Evolutionary conservation across 2,113 vertebrate genomes (phyloP).

Genomic region (Rostratula benghalensis): DNA sequence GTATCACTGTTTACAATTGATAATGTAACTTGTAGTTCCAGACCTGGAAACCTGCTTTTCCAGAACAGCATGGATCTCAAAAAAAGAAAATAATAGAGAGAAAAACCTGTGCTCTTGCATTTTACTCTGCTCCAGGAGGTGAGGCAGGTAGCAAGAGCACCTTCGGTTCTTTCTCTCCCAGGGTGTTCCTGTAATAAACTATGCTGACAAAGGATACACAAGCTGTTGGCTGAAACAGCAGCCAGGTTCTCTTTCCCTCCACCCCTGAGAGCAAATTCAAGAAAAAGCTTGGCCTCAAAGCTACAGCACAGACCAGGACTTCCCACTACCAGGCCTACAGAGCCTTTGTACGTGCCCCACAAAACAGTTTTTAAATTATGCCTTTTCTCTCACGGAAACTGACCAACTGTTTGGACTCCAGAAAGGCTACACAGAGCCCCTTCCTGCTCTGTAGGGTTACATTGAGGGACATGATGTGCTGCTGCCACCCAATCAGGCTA

Average conservation of each 20-base stretch:
- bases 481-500: neutral
- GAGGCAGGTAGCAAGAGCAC: rapidly evolving
- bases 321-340: neutral
- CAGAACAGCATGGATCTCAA: neutral
- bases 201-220: neutral
- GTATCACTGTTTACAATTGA: neutral
- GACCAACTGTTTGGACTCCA: neutral
- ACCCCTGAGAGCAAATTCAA: neutral
- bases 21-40: neutral
- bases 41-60: neutral
- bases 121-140: neutral
- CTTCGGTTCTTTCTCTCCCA: neutral
- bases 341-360: neutral
- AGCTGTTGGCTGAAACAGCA: neutral
- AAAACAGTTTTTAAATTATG: neutral
- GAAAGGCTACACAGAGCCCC: neutral
- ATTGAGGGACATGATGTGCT: neutral
- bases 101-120: neutral
- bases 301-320: neutral
- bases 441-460: neutral
- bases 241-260: neutral
- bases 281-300: neutral
- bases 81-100: neutral
- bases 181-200: neutral
- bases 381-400: neutral